Evolutionary conservation across 2,888 invertebrate species (phyloP).

Genomic region (Microctonus hyperodae): DNA sequence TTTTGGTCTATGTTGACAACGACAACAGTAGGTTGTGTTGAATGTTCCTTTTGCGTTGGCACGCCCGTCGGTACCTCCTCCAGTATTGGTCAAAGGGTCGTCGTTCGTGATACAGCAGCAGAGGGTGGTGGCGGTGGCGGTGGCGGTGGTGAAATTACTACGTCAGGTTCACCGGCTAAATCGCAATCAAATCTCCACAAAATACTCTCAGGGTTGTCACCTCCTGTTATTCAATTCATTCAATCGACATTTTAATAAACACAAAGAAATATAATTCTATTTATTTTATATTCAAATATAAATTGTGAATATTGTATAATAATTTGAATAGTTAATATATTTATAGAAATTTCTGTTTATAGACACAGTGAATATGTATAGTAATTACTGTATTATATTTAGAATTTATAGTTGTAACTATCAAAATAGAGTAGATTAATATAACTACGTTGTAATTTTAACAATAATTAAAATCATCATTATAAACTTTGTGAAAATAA

Average conservation of each 20-base stretch:
- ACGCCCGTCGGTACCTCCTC: slow-evolving; percentile 61
- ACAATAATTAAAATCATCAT: too few species aligned
- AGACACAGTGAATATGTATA: too few species aligned
- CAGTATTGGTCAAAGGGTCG: slow-evolving; percentile 62
- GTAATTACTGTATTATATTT: too few species aligned
- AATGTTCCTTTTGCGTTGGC: slow-evolving; percentile 54
- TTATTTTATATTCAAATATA: too few species aligned
- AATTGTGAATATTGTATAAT: too few species aligned
- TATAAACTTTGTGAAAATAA: too few species aligned
- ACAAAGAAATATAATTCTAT: too few species aligned
- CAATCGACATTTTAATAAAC: not conserved
- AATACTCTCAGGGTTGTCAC: slow-evolving; percentile 62
- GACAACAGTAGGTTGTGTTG: slow-evolving; percentile 51
- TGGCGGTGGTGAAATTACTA: slow-evolving; percentile 56
- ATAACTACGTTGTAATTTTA: too few species aligned
- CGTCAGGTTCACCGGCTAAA: slow-evolving; percentile 61
- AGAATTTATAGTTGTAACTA: too few species aligned
- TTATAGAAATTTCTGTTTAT: too few species aligned
- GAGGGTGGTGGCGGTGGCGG: slow-evolving; percentile 57
- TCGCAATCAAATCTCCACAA: slow-evolving; percentile 62
- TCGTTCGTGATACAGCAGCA: slow-evolving; percentile 55
- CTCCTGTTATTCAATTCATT: slow-evolving; percentile 47
- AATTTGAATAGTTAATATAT: too few species aligned
- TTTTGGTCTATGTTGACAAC: slow-evolving; percentile 56
- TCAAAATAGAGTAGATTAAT: too few species aligned